Conservation (phyloP, 2,113 vertebrate species). For the Rhineura floridana region DNA sequence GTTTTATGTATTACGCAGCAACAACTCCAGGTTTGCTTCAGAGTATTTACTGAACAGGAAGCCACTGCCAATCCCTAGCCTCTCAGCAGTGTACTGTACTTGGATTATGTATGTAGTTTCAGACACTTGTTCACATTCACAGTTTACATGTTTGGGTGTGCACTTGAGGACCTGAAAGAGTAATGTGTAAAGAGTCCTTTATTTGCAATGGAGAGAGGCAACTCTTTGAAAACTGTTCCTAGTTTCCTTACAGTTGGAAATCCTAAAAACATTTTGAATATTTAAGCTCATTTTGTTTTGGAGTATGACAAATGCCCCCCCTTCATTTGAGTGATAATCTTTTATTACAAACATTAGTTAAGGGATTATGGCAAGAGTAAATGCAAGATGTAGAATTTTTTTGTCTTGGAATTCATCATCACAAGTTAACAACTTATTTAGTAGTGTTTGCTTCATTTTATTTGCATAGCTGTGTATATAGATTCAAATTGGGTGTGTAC, state of each 20-base stretch:
- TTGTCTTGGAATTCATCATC: not conserved
- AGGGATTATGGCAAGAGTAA: not conserved
- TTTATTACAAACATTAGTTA: not conserved
- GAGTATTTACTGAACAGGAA: not conserved
- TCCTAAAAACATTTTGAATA: not conserved
- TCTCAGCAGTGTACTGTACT: not conserved
- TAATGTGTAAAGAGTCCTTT: not conserved
- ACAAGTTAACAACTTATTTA: not conserved
- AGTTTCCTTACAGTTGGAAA: not conserved
- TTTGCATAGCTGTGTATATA: not conserved
- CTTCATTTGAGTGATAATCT: not conserved
- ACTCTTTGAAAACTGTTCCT: not conserved
- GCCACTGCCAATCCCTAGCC: not conserved
- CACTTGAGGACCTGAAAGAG: not conserved
- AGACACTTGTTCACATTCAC: not conserved
- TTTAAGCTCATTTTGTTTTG: constrained; percentile 2
- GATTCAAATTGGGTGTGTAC: not conserved
- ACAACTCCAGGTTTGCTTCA: not conserved
- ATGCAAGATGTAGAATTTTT: not conserved
- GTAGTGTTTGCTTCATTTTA: not conserved
- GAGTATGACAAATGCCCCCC: not conserved
- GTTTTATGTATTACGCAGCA: not conserved
- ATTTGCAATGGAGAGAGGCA: not conserved
- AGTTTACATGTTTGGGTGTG: not conserved
- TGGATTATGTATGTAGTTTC: not conserved